Evolutionary conservation across 2,888 invertebrate species (phyloP).

Genomic region (Fabriciana adippe): DNA sequence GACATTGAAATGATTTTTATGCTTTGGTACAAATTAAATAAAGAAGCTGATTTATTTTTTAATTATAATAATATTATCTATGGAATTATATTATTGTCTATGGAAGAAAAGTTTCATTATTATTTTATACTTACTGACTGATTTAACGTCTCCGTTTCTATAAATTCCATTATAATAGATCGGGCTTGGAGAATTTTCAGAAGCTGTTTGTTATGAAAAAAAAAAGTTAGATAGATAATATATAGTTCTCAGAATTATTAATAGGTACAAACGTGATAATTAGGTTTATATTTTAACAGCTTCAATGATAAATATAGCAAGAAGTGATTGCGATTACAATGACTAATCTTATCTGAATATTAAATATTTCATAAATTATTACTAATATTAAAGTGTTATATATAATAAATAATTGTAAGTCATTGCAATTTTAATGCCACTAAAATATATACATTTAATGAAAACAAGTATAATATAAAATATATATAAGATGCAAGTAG

Average conservation of each 20-base stretch:
- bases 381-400: neutral
- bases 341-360: conserved; percentile 8
- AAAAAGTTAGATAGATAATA: neutral
- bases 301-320: conserved; percentile 7
- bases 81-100: conserved; percentile 10
- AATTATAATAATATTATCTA: too few relatives aligned
- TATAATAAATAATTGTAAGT: conserved; percentile 1
- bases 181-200: conserved; percentile 31
- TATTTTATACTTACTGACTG: conserved; percentile 61
- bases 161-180: conserved; percentile 54
- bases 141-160: conserved; percentile 68
- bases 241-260: neutral
- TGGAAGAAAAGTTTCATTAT: neutral
- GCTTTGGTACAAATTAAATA: too few relatives aligned
- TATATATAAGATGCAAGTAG: neutral
- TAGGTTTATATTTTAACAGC: conserved; percentile 3
- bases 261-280: neutral
- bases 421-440: neutral
- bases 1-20: too few relatives aligned
- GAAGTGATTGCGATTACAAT: conserved; percentile 3
- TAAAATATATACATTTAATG: neutral
- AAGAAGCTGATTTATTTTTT: too few relatives aligned
- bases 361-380: neutral
- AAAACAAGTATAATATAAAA: neutral
- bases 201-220: conserved; percentile 13